Evolutionary conservation across 1,140 invertebrate genomes (phyloP).

Genomic region (Diploscapter pachys): DNA sequence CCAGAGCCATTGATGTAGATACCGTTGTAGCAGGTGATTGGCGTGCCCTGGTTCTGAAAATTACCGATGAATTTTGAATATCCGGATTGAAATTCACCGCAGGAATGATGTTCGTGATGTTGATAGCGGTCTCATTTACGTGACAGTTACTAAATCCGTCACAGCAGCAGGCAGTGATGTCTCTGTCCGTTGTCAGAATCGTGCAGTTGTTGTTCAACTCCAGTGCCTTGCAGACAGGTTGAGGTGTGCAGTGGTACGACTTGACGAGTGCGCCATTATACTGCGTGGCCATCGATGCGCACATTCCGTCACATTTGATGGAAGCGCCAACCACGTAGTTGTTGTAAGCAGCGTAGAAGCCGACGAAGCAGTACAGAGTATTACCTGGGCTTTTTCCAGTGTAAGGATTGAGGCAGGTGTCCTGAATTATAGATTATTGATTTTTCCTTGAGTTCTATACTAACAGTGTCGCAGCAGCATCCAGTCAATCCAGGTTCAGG

Average conservation of each 20-base stretch:
- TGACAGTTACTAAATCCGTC: constrained; percentile 28
- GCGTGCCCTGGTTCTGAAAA: constrained; percentile 12
- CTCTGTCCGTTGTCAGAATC: constrained; percentile 8
- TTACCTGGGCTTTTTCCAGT: constrained; percentile 17
- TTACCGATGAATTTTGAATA: too few relatives aligned
- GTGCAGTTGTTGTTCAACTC: constrained; percentile 16
- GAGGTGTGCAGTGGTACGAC: constrained; percentile 20
- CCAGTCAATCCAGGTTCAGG: constrained; percentile 17
- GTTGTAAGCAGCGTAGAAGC: constrained; percentile 12
- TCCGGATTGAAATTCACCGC: too few relatives aligned
- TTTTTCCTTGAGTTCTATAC: constrained; percentile 23
- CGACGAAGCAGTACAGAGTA: constrained; percentile 21
- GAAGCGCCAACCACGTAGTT: constrained; percentile 7
- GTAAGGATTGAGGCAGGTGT: constrained; percentile 34
- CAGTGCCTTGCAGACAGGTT: constrained; percentile 19
- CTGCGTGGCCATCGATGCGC: constrained; percentile 16
- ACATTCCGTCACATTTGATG: constrained; percentile 21
- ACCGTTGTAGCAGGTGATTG: constrained; percentile 27
- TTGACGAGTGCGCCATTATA: constrained; percentile 14
- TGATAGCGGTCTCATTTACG: constrained; percentile 13
- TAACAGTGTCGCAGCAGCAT: constrained; percentile 27
- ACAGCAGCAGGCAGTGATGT: constrained; percentile 18
- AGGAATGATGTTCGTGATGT: not conserved
- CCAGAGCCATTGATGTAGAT: constrained; percentile 27
- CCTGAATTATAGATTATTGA: constrained; percentile 14